Conservation (phyloP, 2,888 invertebrate genomes). For the Nephrotoma appendiculata region DNA sequence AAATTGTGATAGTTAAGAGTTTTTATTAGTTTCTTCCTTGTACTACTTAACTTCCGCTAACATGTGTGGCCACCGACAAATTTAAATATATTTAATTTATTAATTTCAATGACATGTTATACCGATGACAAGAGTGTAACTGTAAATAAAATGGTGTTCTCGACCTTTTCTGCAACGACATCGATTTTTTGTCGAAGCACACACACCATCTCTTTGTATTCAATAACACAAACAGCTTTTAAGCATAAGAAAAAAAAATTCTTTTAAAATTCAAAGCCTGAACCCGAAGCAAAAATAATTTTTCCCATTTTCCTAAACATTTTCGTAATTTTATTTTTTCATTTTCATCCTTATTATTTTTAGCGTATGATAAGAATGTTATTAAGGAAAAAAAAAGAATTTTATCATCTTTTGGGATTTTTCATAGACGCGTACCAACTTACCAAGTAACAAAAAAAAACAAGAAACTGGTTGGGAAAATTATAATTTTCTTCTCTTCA, state of each 20-base stretch:
- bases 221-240: background rate
- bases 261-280: background rate
- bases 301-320: background rate
- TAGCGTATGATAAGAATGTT: background rate
- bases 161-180: background rate
- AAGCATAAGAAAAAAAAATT: background rate
- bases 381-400: background rate
- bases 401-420: background rate
- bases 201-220: background rate
- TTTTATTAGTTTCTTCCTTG: background rate
- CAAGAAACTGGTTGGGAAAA: background rate
- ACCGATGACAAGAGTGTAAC: background rate
- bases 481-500: background rate
- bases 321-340: background rate
- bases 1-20: background rate
- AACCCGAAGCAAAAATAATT: background rate
- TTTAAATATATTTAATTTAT: no score
- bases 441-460: background rate
- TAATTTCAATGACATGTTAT: background rate
- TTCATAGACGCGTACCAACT: background rate
- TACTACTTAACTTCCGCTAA: no score
- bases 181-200: background rate
- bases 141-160: background rate
- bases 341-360: background rate
- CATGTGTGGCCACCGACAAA: no score